A percentile compares a stretch with the other conserved stretches of the same genome.
These are phyloP conservation scores for Syrmaticus mikado DNA, from an alignment of 2,113 vertebrate species.

Conservation along the genomic window DNA sequence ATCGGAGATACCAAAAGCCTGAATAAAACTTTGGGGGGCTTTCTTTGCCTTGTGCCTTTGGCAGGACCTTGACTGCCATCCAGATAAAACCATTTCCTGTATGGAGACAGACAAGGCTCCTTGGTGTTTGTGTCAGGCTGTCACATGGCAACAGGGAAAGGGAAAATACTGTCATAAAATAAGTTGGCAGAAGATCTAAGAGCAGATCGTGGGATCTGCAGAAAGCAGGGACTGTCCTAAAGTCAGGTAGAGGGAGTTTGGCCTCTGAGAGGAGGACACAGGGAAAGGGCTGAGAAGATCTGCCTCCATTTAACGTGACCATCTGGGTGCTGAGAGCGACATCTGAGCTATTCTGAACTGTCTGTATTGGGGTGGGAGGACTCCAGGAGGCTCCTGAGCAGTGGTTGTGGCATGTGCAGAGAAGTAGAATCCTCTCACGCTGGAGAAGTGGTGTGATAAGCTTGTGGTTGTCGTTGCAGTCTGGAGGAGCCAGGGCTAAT, in stretches of 20 bases:
- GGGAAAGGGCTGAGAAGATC: accelerated
- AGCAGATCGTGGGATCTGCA: not conserved
- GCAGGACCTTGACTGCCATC: not conserved
- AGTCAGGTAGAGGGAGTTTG: not conserved
- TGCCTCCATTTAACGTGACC: accelerated
- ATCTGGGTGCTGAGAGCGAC: not conserved
- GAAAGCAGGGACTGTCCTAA: not conserved
- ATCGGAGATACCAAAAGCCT: not conserved
- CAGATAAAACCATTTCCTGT: accelerated
- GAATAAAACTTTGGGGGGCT: not conserved
- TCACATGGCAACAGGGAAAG: not conserved
- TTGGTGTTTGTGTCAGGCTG: not conserved
- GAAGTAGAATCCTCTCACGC: not conserved
- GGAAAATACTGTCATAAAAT: not conserved
- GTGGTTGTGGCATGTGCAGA: not conserved
- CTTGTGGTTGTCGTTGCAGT: not conserved
- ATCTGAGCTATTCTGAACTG: not conserved
- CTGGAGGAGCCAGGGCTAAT: not conserved
- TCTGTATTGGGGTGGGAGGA: not conserved
- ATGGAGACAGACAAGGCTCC: not conserved
- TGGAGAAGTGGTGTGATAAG: not conserved
- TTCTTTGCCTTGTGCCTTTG: not conserved
- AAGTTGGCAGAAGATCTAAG: not conserved
- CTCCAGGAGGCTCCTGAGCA: not conserved
- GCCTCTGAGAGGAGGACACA: not conserved